phyloP scores from a whole-genome alignment of 2,888 invertebrate genomes.

The Lutraria lutraria region DNA sequence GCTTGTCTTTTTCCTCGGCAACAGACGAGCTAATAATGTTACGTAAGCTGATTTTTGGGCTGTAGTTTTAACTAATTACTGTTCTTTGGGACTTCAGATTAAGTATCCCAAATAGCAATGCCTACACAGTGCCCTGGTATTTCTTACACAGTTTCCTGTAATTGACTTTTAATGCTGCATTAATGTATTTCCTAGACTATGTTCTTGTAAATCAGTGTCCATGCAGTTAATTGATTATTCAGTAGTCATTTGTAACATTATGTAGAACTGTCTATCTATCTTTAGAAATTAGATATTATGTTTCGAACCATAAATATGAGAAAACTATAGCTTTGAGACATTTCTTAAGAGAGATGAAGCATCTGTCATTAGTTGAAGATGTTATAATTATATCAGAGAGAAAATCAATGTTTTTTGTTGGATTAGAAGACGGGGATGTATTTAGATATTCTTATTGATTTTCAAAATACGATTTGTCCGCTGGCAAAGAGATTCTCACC shows the following conservation, averaged over 20 bases:
- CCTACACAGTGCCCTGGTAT: too few relatives aligned
- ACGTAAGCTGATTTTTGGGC: too few relatives aligned
- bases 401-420: slow-evolving; percentile 24
- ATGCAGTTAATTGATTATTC: background rate
- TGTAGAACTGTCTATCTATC: background rate
- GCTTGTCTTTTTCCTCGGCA: too few relatives aligned
- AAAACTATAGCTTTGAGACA: background rate
- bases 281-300: background rate
- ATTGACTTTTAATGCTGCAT: background rate
- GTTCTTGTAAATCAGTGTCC: background rate
- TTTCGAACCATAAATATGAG: background rate
- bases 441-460: slow-evolving; percentile 22
- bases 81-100: too few relatives aligned
- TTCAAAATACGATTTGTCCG: background rate
- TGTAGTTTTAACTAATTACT: too few relatives aligned
- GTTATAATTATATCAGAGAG: slow-evolving; percentile 13
- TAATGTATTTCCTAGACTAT: background rate
- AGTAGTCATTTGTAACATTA: background rate
- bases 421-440: slow-evolving; percentile 1
- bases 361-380: slow-evolving; percentile 1
- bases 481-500: background rate
- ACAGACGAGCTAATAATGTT: too few relatives aligned
- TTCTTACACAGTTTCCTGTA: too few relatives aligned
- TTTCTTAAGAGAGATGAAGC: background rate
- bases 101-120: too few relatives aligned